These are phyloP conservation scores for Manduca sexta DNA, from an alignment of 1,140 invertebrate species.

Conservation along the genomic window DNA sequence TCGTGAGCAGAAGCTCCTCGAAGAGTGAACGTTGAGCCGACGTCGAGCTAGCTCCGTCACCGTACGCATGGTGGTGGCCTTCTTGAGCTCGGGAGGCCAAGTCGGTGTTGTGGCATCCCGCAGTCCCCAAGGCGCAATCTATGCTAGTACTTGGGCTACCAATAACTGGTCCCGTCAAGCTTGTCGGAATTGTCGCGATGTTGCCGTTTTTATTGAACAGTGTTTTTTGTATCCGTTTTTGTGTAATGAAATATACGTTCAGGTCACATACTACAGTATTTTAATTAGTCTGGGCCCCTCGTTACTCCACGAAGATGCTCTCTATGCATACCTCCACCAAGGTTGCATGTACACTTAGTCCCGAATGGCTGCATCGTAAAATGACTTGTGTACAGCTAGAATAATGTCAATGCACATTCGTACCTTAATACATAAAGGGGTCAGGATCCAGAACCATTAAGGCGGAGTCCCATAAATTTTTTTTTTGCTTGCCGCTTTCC, in stretches of 20 bases:
- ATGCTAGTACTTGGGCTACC: background rate
- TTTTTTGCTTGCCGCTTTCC: no score
- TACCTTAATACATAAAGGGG: no score
- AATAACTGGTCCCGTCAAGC: background rate
- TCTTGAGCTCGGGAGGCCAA: constrained; percentile 6
- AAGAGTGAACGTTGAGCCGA: constrained; percentile 10
- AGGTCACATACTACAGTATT: constrained; percentile 13
- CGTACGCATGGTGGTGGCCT: background rate
- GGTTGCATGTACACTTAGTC: no score
- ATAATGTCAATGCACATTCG: no score
- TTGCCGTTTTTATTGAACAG: constrained; percentile 10
- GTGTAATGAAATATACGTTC: constrained; percentile 19
- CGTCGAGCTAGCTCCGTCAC: constrained; percentile 8
- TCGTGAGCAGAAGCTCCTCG: constrained; percentile 9
- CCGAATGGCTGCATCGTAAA: no score
- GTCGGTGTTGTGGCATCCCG: background rate
- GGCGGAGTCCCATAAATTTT: no score
- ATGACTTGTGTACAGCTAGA: no score
- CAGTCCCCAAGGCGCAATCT: background rate
- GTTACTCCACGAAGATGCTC: no score
- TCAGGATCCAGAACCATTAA: no score
- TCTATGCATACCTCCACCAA: no score
- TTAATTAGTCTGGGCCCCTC: background rate
- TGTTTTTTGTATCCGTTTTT: constrained; percentile 17
- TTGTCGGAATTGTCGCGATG: constrained; percentile 8